phyloP scores from a whole-genome alignment of 2,888 invertebrate species.

The Tachina grossa region DNA sequence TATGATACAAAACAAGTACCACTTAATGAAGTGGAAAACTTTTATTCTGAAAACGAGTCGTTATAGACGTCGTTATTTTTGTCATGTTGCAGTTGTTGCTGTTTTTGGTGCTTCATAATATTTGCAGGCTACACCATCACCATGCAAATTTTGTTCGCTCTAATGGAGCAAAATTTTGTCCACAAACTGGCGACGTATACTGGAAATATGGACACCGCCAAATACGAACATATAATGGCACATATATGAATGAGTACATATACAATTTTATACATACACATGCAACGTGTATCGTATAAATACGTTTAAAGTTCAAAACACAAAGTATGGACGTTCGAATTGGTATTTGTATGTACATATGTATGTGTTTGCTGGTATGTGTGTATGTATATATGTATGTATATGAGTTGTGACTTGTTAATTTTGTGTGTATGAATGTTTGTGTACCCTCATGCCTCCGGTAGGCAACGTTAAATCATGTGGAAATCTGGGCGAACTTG shows the following conservation, averaged over 20 bases:
- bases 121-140: constrained; percentile 65
- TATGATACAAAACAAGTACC: constrained; percentile 68
- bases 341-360: background rate
- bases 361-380: background rate
- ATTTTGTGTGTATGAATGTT: constrained; percentile 21
- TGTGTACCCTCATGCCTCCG: constrained; percentile 68
- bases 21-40: constrained; percentile 72
- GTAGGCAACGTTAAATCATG: constrained; percentile 73
- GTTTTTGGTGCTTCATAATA: constrained; percentile 37
- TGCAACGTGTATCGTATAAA: constrained; percentile 41
- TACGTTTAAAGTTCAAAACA: constrained; percentile 68
- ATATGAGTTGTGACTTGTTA: background rate
- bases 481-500: constrained; percentile 73
- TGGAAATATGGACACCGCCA: constrained; percentile 63
- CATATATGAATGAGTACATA: constrained; percentile 22
- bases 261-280: constrained; percentile 17
- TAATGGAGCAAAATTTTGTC: constrained; percentile 73
- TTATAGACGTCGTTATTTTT: constrained; percentile 45
- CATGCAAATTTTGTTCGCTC: constrained; percentile 70
- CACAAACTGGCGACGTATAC: constrained; percentile 64
- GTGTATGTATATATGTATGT: constrained; percentile 25
- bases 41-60: constrained; percentile 65
- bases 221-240: constrained; percentile 50
- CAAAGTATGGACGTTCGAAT: constrained; percentile 17
- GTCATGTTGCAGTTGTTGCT: constrained; percentile 42